Evolutionary conservation across 2,797 vertebrate species (phyloP).

Genomic region (Sebastes itinus): DNA sequence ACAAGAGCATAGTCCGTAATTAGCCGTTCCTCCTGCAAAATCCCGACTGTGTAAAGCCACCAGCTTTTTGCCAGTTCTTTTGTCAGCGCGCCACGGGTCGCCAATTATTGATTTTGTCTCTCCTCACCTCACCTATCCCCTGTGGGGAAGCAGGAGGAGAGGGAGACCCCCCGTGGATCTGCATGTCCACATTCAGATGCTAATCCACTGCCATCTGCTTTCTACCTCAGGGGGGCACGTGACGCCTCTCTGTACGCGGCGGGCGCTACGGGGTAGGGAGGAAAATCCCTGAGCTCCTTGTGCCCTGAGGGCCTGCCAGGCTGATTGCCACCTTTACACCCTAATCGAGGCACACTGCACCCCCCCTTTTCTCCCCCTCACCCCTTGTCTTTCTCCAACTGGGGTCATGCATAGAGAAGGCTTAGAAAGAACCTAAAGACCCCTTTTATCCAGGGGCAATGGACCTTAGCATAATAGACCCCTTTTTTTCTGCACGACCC

Average conservation of each 20-base stretch:
- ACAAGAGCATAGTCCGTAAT: background rate
- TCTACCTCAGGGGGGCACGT: conserved; percentile 3
- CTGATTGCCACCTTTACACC: conserved; percentile 27
- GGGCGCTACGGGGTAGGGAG: background rate
- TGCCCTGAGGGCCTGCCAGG: conserved; percentile 18
- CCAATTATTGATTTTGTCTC: conserved; percentile 60
- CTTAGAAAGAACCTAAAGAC: conserved; percentile 1
- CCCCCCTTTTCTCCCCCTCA: background rate
- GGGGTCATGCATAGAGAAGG: conserved; percentile 12
- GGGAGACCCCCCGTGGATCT: conserved; percentile 22
- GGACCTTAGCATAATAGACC: conserved; percentile 38
- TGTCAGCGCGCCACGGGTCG: background rate
- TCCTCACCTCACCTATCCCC: conserved; percentile 51
- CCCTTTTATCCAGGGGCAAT: conserved; percentile 27
- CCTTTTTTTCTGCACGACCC: conserved; percentile 33
- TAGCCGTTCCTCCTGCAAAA: conserved; percentile 3
- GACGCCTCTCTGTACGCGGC: conserved; percentile 11
- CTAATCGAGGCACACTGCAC: background rate
- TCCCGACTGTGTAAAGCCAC: conserved; percentile 28
- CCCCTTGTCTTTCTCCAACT: background rate
- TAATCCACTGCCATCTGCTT: conserved; percentile 77
- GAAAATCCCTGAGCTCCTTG: conserved; percentile 24
- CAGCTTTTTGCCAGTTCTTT: conserved; percentile 35
- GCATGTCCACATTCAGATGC: conserved; percentile 66
- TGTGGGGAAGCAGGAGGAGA: conserved; percentile 24